Evolutionary conservation across 1,140 invertebrate genomes (phyloP), one percentile per base, ranked within the genome.

Genomic region (Hyles euphorbiae): DNA sequence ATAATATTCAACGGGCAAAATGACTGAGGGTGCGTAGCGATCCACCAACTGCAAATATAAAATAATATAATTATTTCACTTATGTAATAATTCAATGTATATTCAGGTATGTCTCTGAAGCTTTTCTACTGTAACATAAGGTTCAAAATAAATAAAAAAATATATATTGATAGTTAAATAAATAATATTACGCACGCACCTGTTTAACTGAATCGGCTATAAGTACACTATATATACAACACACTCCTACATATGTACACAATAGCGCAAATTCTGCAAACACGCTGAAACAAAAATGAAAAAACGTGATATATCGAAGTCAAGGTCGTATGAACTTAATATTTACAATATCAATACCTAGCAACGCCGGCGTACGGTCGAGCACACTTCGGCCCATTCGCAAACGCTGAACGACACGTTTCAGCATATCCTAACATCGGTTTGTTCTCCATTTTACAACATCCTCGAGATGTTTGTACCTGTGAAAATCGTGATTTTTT

Each of bases 141-240:
- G 22, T 22, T 22, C 22, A 1, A 22, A 22, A 22, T 1, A 22
- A 1, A 22, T 22, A 22, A 22, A 22, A 22, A 1, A 22, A 22
- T 22, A n/a, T 22, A 22, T 22, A 22, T 22, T 22, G 22, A 22
- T 22, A 0, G 22, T 22, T 22, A 22, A 22, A 22, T 22, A 22
- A 1, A 22, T 22, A 22, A 22, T 22, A 22, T 22, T 22, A 22
- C 22, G 22, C 2, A 22, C 22, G 12, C 32, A 88, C 87, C 81
- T 89, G 84, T 78, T 89, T 87, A 6, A 88, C 89, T 5, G 94
- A 93, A 60, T 90, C 91, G 2, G 93, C 89, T 67, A 96, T 92
- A 61, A 96, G 93, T 1, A 95, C 93, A 10, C 95, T 91, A 69
- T 95, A 96, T n/a, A 95, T 95, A 65, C 94, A 94, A 55, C 92